Percentiles rank a stretch among this genome's conserved stretches.
Conservation (phyloP, 2,113 vertebrate genomes). For the Rhineura floridana region DNA sequence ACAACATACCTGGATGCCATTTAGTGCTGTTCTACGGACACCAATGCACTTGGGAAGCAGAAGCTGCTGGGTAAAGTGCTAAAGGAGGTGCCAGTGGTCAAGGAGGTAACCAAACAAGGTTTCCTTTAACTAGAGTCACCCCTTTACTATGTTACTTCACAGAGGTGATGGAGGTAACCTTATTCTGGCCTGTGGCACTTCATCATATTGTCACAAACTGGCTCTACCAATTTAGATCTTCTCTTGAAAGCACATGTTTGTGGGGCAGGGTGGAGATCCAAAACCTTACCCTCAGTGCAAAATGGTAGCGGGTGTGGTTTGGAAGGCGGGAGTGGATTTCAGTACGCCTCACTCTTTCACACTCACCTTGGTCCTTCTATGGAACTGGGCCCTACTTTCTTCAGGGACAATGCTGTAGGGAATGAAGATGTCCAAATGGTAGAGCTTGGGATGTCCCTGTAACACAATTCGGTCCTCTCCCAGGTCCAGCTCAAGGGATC, state of each 20-base stretch:
- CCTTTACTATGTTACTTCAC: background rate
- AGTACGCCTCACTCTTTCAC: no score
- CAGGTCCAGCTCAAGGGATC: conserved; percentile 81
- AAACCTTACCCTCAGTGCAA: background rate
- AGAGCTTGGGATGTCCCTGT: conserved; percentile 77
- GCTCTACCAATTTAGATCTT: background rate
- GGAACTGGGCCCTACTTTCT: conserved; percentile 82
- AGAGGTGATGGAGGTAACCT: background rate
- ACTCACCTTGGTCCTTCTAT: conserved; percentile 79
- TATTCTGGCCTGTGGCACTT: background rate
- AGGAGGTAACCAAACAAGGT: background rate
- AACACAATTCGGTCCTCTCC: conserved; percentile 86
- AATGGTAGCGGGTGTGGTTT: background rate
- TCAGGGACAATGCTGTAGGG: conserved; percentile 78
- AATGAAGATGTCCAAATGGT: conserved; percentile 80
- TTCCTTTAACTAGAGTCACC: background rate
- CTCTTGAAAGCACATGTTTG: background rate
- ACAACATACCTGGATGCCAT: background rate
- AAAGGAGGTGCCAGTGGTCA: background rate
- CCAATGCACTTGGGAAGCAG: background rate
- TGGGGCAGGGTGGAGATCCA: no score
- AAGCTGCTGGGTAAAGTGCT: background rate
- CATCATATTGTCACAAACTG: no score
- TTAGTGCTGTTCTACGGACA: background rate
- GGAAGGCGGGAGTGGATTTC: background rate